A percentile compares a stretch with the other conserved stretches of the same genome.
These are phyloP conservation scores for Chloropsis cyanopogon DNA, from an alignment of 2,113 vertebrate genomes.

Conservation along the genomic window DNA sequence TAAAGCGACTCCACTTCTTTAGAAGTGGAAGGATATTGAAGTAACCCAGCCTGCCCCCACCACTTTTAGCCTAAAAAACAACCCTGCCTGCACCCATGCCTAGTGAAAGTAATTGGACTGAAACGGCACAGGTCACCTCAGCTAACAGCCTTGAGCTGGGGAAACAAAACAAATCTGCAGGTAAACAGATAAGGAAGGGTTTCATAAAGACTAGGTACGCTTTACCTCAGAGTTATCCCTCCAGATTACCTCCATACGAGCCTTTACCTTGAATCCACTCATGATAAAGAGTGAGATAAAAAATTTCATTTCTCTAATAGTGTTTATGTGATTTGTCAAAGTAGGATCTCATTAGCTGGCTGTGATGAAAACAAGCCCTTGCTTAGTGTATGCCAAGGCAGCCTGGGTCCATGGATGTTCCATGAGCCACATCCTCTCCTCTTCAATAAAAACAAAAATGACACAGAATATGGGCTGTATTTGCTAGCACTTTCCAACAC, in stretches of 20 bases:
- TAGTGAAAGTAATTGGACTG: background rate
- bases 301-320: slow-evolving; percentile 67
- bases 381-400: background rate
- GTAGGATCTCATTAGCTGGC: slow-evolving; percentile 34
- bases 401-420: background rate
- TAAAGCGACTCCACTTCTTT: background rate
- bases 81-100: background rate
- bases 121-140: slow-evolving; percentile 33
- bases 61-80: background rate
- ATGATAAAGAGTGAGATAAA: slow-evolving; percentile 59
- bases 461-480: background rate
- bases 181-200: slow-evolving; percentile 45
- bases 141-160: background rate
- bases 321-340: slow-evolving; percentile 39
- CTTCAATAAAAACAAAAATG: slow-evolving; percentile 54
- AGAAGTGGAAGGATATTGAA: background rate
- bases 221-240: slow-evolving; percentile 38
- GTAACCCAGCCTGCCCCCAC: background rate
- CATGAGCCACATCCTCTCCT: slow-evolving; percentile 40
- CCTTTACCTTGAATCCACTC: slow-evolving; percentile 35
- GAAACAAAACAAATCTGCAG: slow-evolving; percentile 15
- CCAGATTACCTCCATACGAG: slow-evolving; percentile 7
- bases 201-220: background rate
- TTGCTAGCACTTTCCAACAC: slow-evolving; percentile 53
- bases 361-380: slow-evolving; percentile 23